Conservation (phyloP, 2,797 vertebrate species). For the Chaetophractus vellerosus region DNA sequence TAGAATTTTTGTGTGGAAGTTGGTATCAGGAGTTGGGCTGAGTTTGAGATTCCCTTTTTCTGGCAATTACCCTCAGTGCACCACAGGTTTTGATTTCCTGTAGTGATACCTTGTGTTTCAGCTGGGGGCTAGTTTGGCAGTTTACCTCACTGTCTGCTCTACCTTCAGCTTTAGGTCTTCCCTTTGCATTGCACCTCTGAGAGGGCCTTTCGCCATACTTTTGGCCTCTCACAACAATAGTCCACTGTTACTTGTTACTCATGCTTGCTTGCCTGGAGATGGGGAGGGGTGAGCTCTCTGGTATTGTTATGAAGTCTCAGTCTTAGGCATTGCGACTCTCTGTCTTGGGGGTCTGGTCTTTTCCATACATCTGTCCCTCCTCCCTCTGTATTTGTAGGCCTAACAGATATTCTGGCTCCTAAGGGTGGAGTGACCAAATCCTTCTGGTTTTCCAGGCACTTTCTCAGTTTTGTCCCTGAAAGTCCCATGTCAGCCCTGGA, state of each 20-base stretch:
- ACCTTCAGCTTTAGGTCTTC: neutral
- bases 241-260: neutral
- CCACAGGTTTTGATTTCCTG: neutral
- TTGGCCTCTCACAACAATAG: neutral
- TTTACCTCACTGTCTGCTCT: neutral
- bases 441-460: neutral
- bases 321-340: neutral
- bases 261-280: neutral
- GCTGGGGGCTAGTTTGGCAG: neutral
- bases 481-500: neutral
- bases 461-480: neutral
- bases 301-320: neutral
- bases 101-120: neutral
- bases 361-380: neutral
- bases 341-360: neutral
- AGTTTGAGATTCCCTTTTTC: neutral
- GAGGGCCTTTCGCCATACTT: neutral
- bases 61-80: neutral
- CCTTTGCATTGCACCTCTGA: neutral
- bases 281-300: neutral
- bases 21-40: neutral
- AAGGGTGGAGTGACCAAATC: neutral
- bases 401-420: neutral
- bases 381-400: neutral
- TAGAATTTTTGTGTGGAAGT: neutral